These are phyloP conservation scores for Heliconius ethilla DNA, from an alignment of 2,888 invertebrate genomes.

Conservation along the genomic window DNA sequence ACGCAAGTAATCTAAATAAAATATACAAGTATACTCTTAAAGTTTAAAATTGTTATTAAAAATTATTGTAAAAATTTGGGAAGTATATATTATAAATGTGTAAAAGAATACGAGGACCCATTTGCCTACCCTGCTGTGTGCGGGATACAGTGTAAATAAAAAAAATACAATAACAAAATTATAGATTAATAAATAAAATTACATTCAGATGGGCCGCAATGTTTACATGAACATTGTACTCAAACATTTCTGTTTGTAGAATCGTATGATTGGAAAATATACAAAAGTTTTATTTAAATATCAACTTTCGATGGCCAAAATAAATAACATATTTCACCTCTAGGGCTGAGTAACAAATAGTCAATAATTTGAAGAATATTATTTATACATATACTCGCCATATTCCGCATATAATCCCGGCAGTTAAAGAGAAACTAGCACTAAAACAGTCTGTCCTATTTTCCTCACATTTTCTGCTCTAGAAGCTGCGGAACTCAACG, in stretches of 20 bases:
- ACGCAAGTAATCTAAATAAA: no score
- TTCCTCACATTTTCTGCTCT: no score
- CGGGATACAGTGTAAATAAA: not conserved
- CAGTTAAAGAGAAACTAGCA: no score
- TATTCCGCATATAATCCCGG: not conserved
- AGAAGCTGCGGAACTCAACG: no score
- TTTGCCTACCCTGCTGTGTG: not conserved
- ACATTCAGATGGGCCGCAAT: not conserved
- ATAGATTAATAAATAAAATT: not conserved
- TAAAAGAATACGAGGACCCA: no score
- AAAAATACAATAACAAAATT: no score
- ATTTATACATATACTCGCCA: no score
- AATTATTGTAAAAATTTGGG: no score
- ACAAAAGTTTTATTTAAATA: conserved; percentile 5
- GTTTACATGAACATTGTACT: conserved; percentile 1
- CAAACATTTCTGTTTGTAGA: conserved; percentile 10
- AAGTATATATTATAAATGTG: no score
- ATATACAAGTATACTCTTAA: no score
- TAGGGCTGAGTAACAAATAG: not conserved
- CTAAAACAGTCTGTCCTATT: no score
- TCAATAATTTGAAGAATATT: not conserved
- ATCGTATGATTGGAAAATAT: conserved; percentile 9
- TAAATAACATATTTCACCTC: not conserved
- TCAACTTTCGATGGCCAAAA: not conserved
- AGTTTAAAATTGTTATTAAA: no score